These are phyloP conservation scores for Pocillopora meandrina DNA, from an alignment of 92 coral and sea anemone species.

Conservation along the genomic window DNA sequence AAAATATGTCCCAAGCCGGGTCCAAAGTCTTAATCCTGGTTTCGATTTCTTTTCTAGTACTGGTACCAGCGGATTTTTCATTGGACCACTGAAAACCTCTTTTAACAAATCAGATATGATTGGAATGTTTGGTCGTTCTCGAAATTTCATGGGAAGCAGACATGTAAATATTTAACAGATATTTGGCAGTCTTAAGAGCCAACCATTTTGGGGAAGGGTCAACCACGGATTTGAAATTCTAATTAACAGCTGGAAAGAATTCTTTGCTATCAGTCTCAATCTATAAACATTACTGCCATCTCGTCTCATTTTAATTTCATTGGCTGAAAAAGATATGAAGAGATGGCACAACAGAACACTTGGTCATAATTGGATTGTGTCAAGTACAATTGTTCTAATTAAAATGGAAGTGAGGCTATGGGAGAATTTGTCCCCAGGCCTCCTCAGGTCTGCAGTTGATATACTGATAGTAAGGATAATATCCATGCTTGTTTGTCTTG, in stretches of 20 bases:
- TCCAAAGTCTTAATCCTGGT: not conserved
- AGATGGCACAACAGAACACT: too few species aligned
- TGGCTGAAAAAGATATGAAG: too few species aligned
- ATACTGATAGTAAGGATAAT: not conserved
- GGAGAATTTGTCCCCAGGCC: not conserved
- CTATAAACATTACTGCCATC: too few species aligned
- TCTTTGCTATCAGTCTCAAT: not conserved
- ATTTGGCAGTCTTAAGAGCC: not conserved
- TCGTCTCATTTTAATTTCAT: too few species aligned
- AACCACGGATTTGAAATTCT: not conserved
- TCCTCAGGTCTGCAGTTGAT: not conserved
- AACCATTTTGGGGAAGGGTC: not conserved
- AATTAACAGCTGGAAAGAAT: not conserved
- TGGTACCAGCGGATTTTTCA: conserved; percentile 12
- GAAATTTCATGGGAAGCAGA: not conserved
- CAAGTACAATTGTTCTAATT: not conserved
- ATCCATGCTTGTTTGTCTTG: too few species aligned
- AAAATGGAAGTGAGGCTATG: not conserved
- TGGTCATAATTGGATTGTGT: too few species aligned
- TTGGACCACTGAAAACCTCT: not conserved
- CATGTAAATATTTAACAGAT: not conserved
- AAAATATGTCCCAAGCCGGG: not conserved
- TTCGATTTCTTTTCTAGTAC: conserved; percentile 2
- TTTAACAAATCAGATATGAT: not conserved
- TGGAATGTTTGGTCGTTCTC: not conserved